phyloP scores from a whole-genome alignment of 2,113 vertebrate species.

The Corythaixoides concolor region DNA sequence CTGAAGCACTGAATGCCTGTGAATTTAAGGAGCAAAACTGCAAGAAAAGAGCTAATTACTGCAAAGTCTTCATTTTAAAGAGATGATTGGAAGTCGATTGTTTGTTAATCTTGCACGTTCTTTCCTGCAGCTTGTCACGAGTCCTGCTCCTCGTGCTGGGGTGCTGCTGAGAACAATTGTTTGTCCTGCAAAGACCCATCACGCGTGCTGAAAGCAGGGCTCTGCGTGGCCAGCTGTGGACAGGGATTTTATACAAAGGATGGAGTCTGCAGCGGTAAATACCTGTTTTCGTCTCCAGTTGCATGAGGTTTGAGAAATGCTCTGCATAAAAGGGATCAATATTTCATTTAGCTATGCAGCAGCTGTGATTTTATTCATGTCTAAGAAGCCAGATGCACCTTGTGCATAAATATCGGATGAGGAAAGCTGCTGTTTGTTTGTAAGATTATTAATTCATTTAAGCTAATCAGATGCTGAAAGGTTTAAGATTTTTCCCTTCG shows the following conservation, averaged over 20 bases:
- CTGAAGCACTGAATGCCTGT: neutral
- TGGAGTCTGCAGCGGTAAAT: conserved; percentile 83
- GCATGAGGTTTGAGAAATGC: neutral
- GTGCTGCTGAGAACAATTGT: conserved; percentile 79
- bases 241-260: conserved; percentile 76
- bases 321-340: neutral
- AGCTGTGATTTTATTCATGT: neutral
- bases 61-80: neutral
- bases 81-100: neutral
- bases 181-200: conserved; percentile 76
- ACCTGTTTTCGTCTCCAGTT: neutral
- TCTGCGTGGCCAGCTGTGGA: conserved; percentile 81
- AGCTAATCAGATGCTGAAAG: conserved; percentile 38
- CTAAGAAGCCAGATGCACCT: neutral
- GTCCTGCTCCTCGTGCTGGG: conserved; percentile 83
- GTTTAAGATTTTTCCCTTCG: neutral
- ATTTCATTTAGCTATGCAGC: neutral
- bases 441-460: conserved; percentile 45
- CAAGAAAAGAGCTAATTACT: neutral
- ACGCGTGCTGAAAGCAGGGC: conserved; percentile 74
- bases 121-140: conserved; percentile 81
- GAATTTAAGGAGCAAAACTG: neutral
- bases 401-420: neutral
- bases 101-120: neutral
- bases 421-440: conserved; percentile 21